A percentile compares a stretch with the other conserved stretches of the same genome.
These are phyloP conservation scores for Mus musculus DNA, from an alignment of 2,113 vertebrate species.

Conservation along the genomic window GRCm39 chr13:13712501-13713000, in stretches of 20 bases:
- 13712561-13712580: background rate
- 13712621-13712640: background rate
- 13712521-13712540: background rate
- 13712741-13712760: background rate
- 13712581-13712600: background rate
- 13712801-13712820: background rate
- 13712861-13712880: background rate
- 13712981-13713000: background rate
- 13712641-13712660: background rate
- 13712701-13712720: too few relatives aligned
- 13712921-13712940: background rate
- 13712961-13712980: background rate
- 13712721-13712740: too few relatives aligned
- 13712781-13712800: background rate
- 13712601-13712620: background rate
- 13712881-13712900: background rate
- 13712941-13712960: background rate
- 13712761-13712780: background rate
- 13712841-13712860: background rate
- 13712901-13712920: background rate
- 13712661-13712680: background rate
- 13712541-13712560: accelerated
- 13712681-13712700: background rate
- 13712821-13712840: background rate
- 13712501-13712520: background rate